Evolutionary conservation across 2,113 vertebrate genomes (phyloP).

Genomic region (Geococcyx californianus): DNA sequence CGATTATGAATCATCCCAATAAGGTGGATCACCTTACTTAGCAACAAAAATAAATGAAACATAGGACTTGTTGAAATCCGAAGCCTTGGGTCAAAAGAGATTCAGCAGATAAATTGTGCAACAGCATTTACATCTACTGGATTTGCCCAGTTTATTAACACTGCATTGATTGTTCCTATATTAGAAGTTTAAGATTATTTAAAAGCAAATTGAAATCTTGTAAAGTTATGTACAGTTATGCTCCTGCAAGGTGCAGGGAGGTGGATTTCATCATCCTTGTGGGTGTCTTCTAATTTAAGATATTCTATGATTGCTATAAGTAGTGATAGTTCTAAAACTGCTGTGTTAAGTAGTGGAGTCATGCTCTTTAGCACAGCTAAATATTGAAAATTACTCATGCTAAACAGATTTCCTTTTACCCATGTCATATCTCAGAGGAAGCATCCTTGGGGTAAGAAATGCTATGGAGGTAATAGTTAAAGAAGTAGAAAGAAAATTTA

Average conservation of each 20-base stretch:
- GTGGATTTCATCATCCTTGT: neutral
- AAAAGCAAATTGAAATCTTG: slow-evolving; percentile 8
- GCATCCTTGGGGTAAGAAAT: neutral
- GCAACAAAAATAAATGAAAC: slow-evolving; percentile 89
- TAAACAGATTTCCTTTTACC: neutral
- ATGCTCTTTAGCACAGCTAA: neutral
- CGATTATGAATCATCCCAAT: slow-evolving; percentile 96
- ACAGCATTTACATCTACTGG: neutral
- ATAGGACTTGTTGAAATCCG: no score
- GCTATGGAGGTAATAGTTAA: neutral
- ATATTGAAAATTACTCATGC: neutral
- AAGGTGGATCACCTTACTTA: slow-evolving; percentile 89
- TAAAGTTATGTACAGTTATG: neutral
- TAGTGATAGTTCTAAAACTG: neutral
- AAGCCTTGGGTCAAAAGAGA: neutral
- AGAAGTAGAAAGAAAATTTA: neutral
- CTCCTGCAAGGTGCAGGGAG: neutral
- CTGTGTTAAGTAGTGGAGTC: neutral
- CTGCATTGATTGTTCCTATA: neutral
- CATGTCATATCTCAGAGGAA: neutral
- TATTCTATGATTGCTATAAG: neutral
- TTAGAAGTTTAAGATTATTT: neutral
- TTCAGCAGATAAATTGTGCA: neutral
- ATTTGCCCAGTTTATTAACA: neutral
- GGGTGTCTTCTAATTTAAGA: neutral